These are phyloP conservation scores for Haplochromis vanheusdeni DNA, from an alignment of 2,113 vertebrate genomes.

Conservation along the genomic window DNA sequence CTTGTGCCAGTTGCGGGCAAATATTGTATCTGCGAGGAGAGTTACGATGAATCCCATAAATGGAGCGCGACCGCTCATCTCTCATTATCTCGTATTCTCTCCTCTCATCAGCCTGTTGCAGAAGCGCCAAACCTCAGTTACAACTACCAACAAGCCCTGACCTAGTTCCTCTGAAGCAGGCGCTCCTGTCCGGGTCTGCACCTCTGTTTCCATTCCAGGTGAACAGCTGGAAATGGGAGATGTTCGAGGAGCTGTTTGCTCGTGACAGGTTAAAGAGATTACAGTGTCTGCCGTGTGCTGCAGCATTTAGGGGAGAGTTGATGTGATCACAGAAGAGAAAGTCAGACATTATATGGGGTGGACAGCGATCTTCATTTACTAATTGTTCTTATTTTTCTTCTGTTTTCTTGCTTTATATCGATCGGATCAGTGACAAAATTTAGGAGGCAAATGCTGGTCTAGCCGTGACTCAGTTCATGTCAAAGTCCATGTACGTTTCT, in stretches of 20 bases:
- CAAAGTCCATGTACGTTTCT: neutral
- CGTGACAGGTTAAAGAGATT: neutral
- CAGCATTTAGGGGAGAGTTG: neutral
- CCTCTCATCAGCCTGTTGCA: neutral
- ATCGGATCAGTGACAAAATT: neutral
- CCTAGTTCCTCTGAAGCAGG: slow-evolving; percentile 25
- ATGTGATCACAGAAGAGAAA: neutral
- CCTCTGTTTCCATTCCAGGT: slow-evolving; percentile 26
- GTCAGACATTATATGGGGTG: neutral
- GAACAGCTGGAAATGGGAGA: neutral
- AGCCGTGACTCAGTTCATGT: neutral
- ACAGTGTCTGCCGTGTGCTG: neutral
- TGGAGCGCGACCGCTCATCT: neutral
- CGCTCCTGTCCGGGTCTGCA: neutral
- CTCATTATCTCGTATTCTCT: neutral
- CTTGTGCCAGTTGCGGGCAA: neutral
- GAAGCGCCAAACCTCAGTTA: neutral
- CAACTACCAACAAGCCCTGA: slow-evolving; percentile 14
- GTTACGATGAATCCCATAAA: neutral
- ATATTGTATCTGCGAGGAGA: neutral
- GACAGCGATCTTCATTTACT: neutral
- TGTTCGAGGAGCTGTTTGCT: neutral
- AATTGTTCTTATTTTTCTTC: neutral
- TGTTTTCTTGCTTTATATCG: neutral
- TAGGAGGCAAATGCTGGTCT: neutral